Percentiles rank a stretch among this genome's conserved stretches.
phyloP scores from a whole-genome alignment of 2,888 invertebrate species.

The Nymphalis urticae region DNA sequence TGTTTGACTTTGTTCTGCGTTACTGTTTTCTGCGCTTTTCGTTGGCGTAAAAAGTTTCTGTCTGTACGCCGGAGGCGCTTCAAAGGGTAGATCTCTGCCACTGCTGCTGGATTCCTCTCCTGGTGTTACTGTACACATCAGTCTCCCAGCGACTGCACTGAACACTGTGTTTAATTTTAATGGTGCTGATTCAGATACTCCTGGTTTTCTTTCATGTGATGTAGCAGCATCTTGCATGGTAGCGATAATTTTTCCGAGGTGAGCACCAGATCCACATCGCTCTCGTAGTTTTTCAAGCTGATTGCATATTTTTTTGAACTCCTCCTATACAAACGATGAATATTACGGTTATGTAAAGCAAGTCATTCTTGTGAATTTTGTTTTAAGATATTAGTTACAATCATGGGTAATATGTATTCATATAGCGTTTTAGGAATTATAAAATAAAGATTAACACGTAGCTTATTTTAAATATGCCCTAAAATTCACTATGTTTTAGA shows the following conservation, averaged over 20 bases:
- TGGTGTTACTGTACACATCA: slow-evolving; percentile 77
- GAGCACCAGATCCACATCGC: slow-evolving; percentile 87
- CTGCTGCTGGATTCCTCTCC: slow-evolving; percentile 78
- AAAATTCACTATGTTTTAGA: too few relatives aligned
- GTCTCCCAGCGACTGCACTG: slow-evolving; percentile 77
- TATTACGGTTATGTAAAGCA: background rate
- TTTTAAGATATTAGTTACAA: too few relatives aligned
- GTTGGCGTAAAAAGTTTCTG: slow-evolving; percentile 77
- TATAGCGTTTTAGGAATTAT: too few relatives aligned
- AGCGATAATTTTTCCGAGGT: slow-evolving; percentile 87
- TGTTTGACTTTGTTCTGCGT: slow-evolving; percentile 69
- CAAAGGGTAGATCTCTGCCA: slow-evolving; percentile 72
- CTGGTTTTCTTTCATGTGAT: slow-evolving; percentile 77
- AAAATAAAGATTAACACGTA: too few relatives aligned
- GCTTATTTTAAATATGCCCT: too few relatives aligned
- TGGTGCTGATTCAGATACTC: slow-evolving; percentile 74
- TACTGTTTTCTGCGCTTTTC: slow-evolving; percentile 67
- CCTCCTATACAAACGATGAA: slow-evolving; percentile 81
- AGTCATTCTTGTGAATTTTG: background rate
- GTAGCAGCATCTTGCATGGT: slow-evolving; percentile 92
- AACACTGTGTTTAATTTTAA: slow-evolving; percentile 78
- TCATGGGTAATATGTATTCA: too few relatives aligned
- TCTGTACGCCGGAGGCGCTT: slow-evolving; percentile 71
- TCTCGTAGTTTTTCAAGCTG: slow-evolving; percentile 91
- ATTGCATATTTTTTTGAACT: slow-evolving; percentile 89